Conservation (phyloP, 2,113 vertebrate species). For the Chloropsis hardwickii region DNA sequence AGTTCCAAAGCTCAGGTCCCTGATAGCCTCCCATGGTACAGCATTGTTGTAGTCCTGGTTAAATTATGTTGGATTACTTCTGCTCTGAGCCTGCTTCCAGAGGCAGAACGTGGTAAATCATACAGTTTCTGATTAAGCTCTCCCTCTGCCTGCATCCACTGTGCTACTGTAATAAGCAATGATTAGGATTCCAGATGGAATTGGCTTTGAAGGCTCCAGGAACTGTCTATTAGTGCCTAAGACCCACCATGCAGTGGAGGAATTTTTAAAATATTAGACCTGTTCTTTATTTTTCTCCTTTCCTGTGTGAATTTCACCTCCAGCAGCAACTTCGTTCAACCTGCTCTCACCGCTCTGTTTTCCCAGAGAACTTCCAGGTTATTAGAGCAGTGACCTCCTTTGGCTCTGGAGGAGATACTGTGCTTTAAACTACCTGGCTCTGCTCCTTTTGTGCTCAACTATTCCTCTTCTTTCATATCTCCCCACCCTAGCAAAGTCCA, state of each 20-base stretch:
- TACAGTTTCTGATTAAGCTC: background rate
- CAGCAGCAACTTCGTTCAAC: background rate
- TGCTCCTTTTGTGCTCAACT: background rate
- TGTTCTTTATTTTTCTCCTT: background rate
- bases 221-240: background rate
- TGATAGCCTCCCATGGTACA: background rate
- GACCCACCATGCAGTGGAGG: background rate
- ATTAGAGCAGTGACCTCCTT: background rate
- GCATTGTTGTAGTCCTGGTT: background rate
- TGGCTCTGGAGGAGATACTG: background rate
- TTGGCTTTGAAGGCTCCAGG: background rate
- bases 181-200: constrained; percentile 46
- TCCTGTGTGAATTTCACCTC: background rate
- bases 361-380: background rate
- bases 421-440: background rate
- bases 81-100: background rate
- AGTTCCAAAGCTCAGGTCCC: background rate
- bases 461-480: background rate
- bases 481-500: constrained; percentile 85
- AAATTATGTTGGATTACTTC: constrained; percentile 48
- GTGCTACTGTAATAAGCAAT: constrained; percentile 38
- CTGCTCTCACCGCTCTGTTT: background rate
- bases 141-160: background rate
- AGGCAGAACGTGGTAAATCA: constrained; percentile 28
- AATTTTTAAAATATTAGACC: background rate